These are phyloP conservation scores for Panurus biarmicus DNA, from an alignment of 2,113 vertebrate genomes.

Conservation along the genomic window DNA sequence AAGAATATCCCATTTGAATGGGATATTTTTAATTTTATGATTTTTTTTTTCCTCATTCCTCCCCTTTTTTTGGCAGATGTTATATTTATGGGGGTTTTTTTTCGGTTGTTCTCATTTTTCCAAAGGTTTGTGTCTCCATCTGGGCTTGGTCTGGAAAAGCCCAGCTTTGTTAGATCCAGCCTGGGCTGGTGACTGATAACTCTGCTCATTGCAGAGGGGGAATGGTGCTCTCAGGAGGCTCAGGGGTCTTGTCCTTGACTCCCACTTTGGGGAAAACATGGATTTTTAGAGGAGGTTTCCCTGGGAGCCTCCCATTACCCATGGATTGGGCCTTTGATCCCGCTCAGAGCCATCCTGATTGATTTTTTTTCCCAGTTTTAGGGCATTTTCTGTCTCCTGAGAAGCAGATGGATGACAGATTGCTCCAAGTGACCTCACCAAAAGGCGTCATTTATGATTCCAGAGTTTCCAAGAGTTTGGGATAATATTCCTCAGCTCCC, in stretches of 20 bases:
- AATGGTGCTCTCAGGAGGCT: rapidly evolving
- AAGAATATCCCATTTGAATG: too few species aligned
- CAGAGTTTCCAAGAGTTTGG: not conserved
- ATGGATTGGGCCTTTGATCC: rapidly evolving
- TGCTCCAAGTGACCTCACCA: not conserved
- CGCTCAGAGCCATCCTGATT: rapidly evolving
- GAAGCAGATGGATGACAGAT: conserved; percentile 15
- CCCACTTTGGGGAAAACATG: rapidly evolving
- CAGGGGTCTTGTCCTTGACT: not conserved
- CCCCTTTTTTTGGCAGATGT: not conserved
- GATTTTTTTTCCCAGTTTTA: not conserved
- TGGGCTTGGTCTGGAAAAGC: not conserved
- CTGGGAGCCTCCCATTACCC: rapidly evolving
- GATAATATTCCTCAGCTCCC: not conserved
- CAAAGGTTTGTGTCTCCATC: not conserved
- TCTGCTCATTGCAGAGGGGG: not conserved
- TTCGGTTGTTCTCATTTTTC: rapidly evolving
- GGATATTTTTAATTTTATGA: rapidly evolving
- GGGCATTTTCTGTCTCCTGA: not conserved
- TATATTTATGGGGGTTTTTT: not conserved
- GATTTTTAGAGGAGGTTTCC: not conserved
- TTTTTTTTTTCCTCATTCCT: not conserved
- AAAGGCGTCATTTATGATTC: not conserved
- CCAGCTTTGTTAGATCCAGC: not conserved
- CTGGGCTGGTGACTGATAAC: not conserved